phyloP scores from a whole-genome alignment of 2,888 invertebrate species.

The Nomada fabriciana region DNA sequence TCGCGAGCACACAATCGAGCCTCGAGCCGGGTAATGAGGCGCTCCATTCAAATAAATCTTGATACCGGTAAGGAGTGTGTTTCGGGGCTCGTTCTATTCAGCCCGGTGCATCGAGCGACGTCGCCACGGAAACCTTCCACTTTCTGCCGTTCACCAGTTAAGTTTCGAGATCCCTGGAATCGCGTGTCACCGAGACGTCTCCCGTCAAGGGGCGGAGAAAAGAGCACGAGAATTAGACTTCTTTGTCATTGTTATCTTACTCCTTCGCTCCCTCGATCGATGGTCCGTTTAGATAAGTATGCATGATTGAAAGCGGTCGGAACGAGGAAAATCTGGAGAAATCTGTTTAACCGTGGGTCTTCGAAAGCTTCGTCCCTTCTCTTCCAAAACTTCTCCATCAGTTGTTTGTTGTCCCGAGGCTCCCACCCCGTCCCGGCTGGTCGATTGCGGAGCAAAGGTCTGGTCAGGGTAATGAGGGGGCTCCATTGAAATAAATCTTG shows the following conservation, averaged over 20 bases:
- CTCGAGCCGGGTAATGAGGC: slow-evolving; percentile 82
- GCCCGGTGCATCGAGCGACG: slow-evolving; percentile 60
- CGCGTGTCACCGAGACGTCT: not conserved
- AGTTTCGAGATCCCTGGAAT: not conserved
- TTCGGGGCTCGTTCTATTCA: slow-evolving; percentile 80
- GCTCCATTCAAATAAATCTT: slow-evolving; percentile 84
- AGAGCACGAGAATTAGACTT: not conserved
- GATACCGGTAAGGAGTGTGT: slow-evolving; percentile 79
- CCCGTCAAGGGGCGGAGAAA: not conserved
- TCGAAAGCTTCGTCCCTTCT: too few species aligned
- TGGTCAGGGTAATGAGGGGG: slow-evolving; percentile 81
- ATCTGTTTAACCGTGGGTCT: too few species aligned
- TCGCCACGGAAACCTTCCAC: slow-evolving; percentile 57
- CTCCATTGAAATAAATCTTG: slow-evolving; percentile 83
- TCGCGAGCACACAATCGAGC: slow-evolving; percentile 79
- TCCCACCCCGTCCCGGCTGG: not conserved
- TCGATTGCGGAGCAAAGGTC: slow-evolving; percentile 40
- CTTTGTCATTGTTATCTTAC: not conserved
- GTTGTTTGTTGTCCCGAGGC: slow-evolving; percentile 32
- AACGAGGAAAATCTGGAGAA: too few species aligned
- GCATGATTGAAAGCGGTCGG: too few species aligned
- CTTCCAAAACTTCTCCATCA: not conserved
- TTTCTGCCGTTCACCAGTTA: slow-evolving; percentile 24
- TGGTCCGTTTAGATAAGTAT: not conserved
- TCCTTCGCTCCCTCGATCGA: not conserved